These are phyloP conservation scores for Vespertilio murinus DNA, from an alignment of 2,797 vertebrate genomes.

Conservation along the genomic window DNA sequence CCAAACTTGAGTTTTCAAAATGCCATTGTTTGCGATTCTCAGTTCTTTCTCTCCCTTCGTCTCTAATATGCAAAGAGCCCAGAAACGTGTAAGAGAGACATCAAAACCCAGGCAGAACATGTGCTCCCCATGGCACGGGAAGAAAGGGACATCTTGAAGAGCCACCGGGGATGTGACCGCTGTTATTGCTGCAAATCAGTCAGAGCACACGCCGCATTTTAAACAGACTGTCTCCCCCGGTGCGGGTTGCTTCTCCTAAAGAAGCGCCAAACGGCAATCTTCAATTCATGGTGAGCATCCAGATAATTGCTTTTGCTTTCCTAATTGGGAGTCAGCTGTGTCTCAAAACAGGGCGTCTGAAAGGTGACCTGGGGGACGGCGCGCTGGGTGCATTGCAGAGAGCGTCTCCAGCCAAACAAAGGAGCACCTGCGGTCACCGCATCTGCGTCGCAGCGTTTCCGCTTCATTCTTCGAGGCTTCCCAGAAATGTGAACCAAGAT, in stretches of 20 bases:
- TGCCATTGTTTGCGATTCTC: not conserved
- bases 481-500: conserved; percentile 5
- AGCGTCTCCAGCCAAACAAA: not conserved
- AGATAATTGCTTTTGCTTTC: conserved; percentile 70
- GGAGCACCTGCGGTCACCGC: not conserved
- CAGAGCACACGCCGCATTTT: conserved; percentile 31
- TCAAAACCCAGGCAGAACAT: conserved; percentile 32
- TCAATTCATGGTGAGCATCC: conserved; percentile 39
- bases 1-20: conserved; percentile 36
- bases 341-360: conserved; percentile 35
- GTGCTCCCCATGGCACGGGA: not conserved
- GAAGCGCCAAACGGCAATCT: conserved; percentile 60
- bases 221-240: conserved; percentile 44
- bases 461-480: not conserved
- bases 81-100: not conserved
- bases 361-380: not conserved
- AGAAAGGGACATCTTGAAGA: conserved; percentile 38
- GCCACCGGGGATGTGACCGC: not conserved
- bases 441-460: not conserved
- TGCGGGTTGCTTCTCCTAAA: conserved; percentile 54
- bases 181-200: conserved; percentile 39
- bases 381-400: not conserved
- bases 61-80: not conserved
- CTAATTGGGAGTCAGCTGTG: conserved; percentile 63
- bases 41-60: not conserved